Percentiles rank a stretch among this genome's conserved stretches.
These are phyloP conservation scores for Hirtodrosophila histrioides DNA, from an alignment of 2,888 invertebrate species.

Conservation along the genomic window DNA sequence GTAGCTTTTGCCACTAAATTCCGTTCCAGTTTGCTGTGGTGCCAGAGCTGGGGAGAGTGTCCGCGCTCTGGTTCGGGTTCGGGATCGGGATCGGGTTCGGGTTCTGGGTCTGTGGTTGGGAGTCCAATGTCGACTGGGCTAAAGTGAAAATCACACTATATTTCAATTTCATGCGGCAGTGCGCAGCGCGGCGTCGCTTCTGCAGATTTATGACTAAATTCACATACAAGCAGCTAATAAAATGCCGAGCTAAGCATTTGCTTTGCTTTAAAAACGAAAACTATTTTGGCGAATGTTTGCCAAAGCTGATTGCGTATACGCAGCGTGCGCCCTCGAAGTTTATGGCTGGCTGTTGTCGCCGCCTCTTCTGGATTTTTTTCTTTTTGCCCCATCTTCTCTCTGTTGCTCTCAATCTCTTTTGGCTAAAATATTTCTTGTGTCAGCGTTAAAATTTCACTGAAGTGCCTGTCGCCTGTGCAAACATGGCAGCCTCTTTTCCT, in stretches of 20 bases:
- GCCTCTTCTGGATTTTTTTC: constrained; percentile 20
- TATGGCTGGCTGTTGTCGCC: constrained; percentile 60
- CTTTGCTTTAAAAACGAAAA: constrained; percentile 62
- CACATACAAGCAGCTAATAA: constrained; percentile 76
- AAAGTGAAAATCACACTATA: constrained; percentile 80
- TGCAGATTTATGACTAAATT: constrained; percentile 77
- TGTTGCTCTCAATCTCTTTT: constrained; percentile 35
- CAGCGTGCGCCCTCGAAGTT: constrained; percentile 66
- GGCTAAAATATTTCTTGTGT: constrained; percentile 75
- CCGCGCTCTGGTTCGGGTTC: not conserved
- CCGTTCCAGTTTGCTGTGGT: constrained; percentile 45
- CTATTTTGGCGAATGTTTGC: constrained; percentile 75
- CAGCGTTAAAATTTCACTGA: constrained; percentile 73
- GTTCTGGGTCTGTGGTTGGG: not conserved
- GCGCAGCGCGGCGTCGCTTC: constrained; percentile 69
- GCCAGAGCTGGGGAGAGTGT: not conserved
- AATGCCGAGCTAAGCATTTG: constrained; percentile 75
- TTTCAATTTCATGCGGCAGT: constrained; percentile 78
- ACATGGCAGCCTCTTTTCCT: constrained; percentile 37
- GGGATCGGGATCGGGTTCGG: too few species aligned
- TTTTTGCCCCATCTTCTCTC: not conserved
- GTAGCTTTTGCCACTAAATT: constrained; percentile 64
- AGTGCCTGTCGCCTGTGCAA: constrained; percentile 73
- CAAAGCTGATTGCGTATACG: constrained; percentile 74
- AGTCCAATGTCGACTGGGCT: constrained; percentile 19